Evolutionary conservation across 53 echinoderm and acorn worm species (phyloP), one percentile per base, ranked within the genome.

Genomic region (Echinarachnius parma): DNA sequence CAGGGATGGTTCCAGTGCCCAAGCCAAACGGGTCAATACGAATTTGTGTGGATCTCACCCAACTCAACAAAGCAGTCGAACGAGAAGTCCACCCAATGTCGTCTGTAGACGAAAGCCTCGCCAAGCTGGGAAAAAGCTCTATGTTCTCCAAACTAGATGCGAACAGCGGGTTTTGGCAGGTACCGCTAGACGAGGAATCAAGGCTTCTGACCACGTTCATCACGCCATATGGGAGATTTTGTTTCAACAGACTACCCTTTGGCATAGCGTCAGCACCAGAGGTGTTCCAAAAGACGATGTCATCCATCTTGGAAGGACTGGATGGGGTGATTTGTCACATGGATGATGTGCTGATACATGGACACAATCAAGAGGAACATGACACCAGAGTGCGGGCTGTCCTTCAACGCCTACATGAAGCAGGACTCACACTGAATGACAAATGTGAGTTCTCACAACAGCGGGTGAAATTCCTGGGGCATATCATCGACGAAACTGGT

Each of bases 301-400:
- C 34, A 5, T 4, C n/a, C 15, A 31, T 77, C 19, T 13, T 81
- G 15, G 68, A 56, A 30, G 85, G 79, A 0, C 37, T 81, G 1
- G 60, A 75, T 32, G 69, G 66, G n/a, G 86, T 86, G 4, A 68
- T 81, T 22, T 87, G 87, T 61, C 72, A 82, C 18, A 82, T 87
- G 78, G 87, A 87, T 78, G 82, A 85, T 36, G 48, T 82, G 20
- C 55, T 81, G 13, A 82, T 82, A 4, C 78, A 78, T 56, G 76
- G 87, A 23, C 19, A 60, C 15, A 61, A 28, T 18, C 57, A 61
- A 39, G 21, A 68, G 31, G 46, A 60, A 30, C 81, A 86, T 54
- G 52, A 79, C 46, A 78, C 15, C 3, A 15, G 57, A 42, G 68
- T 82, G 29, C 15, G 76, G 30, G 66, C 59, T 8, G 60, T 52